Evolutionary conservation across 1,140 invertebrate genomes (phyloP), one percentile per base, ranked within the genome.

Genomic region (Rhyzopertha dominica): DNA sequence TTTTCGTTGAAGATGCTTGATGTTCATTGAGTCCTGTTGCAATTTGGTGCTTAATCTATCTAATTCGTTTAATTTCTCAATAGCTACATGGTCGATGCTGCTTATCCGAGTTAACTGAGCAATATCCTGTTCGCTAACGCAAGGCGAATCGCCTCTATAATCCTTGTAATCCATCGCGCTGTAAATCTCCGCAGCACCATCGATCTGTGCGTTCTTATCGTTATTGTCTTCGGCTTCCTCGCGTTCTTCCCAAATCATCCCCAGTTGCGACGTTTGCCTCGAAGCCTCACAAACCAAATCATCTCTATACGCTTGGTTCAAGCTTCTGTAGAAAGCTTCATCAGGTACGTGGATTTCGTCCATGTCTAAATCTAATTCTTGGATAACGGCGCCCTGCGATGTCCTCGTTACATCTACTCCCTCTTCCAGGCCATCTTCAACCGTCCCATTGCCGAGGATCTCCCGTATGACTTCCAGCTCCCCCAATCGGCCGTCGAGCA

Each of bases 301-400:
- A 53, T 91, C 86, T 25, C 87, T 74, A 67, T 90, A 90, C 16
- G 86, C 87, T 62, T 86, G 85, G 68, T 92, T 91, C 13, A 93
- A 73, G 62, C 85, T 90, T 51, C 85, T 78, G 65, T 93, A 92
- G 70, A 91, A 93, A 8, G 85, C 85, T 69, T 93, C 89, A 62
- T 89, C 85, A 3, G 87, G 84, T 25, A 75, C 71, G 50, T 72
- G 69, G 30, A 66, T 63, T 56, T 77, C 71, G 34, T 76, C 74
- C 10, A 76, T 72, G 10, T 68, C 61, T 18, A 65, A 14, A 23
- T 76, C 69, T 9, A 76, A 41, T 52, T 74, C 73, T 32, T 72
- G 68, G 12, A 74, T 69, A 8, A 73, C 65, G 0, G 67, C 60
- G 5, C 67, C 59, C 22, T 71, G 65, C 19, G 52, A 47, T 1